Percentiles rank a stretch among this genome's conserved stretches.
These are phyloP conservation scores for Xiphophorus maculatus DNA, from an alignment of 2,113 vertebrate species.

Conservation along the genomic window DNA sequence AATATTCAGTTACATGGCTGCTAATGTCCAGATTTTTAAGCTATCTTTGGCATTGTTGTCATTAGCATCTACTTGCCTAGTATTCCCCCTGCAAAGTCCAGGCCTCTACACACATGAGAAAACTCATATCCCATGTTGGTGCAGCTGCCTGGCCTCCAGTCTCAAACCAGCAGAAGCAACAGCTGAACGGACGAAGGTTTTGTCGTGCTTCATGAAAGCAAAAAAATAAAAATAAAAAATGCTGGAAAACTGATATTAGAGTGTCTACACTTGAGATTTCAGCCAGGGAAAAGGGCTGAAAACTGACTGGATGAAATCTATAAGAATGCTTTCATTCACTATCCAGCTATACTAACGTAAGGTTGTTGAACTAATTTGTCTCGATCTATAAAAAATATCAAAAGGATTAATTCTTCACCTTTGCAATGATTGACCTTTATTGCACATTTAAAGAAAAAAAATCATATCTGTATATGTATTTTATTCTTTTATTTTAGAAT, in stretches of 20 bases:
- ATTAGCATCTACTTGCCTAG: slow-evolving; percentile 18
- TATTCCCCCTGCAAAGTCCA: slow-evolving; percentile 32
- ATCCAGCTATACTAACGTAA: not conserved
- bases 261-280: slow-evolving; percentile 44
- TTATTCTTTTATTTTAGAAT: no score
- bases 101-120: slow-evolving; percentile 46
- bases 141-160: slow-evolving; percentile 73
- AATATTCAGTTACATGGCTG: not conserved
- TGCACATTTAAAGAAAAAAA: not conserved
- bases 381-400: not conserved
- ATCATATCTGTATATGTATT: no score
- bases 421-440: not conserved
- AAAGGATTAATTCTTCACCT: not conserved
- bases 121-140: slow-evolving; percentile 65
- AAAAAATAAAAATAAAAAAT: slow-evolving; percentile 50
- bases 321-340: not conserved
- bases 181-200: slow-evolving; percentile 75
- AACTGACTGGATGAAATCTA: not conserved
- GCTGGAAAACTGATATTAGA: slow-evolving; percentile 70
- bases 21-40: slow-evolving; percentile 26
- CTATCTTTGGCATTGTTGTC: not conserved
- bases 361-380: not conserved
- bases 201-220: slow-evolving; percentile 60
- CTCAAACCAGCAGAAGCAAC: slow-evolving; percentile 70
- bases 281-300: slow-evolving; percentile 26